Percentiles rank a stretch among this genome's conserved stretches.
Conservation (phyloP, 2,888 invertebrate species). For the Drosophila paucipuncta region DNA sequence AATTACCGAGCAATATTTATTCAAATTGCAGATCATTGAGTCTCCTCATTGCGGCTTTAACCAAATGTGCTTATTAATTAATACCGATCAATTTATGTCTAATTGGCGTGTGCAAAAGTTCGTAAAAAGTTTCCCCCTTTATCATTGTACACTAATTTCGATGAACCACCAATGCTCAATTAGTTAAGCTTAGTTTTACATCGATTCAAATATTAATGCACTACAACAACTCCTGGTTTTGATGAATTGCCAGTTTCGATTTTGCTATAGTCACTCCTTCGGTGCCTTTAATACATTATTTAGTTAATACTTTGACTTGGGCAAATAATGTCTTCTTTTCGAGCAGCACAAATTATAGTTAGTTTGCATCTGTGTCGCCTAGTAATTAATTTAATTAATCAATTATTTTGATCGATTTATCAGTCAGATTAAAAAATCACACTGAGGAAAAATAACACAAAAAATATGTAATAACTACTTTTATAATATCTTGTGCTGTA, state of each 20-base stretch:
- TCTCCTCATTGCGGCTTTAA: slow-evolving; percentile 20
- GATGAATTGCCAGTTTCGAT: not conserved
- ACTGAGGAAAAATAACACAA: not conserved
- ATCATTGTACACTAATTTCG: not conserved
- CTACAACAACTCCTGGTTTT: not conserved
- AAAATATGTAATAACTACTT: too few relatives aligned
- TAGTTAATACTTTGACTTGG: slow-evolving; percentile 4
- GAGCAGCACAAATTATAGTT: slow-evolving; percentile 7
- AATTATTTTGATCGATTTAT: slow-evolving; percentile 12
- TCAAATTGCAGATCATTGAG: slow-evolving; percentile 60
- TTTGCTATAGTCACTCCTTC: not conserved
- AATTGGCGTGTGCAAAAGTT: slow-evolving; percentile 56
- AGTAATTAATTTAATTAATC: slow-evolving; percentile 30
- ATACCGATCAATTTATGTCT: slow-evolving; percentile 64
- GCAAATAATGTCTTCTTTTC: slow-evolving; percentile 3
- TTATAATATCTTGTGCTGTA: too few relatives aligned
- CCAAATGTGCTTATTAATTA: slow-evolving; percentile 66
- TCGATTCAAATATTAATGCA: slow-evolving; percentile 23
- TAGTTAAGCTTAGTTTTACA: slow-evolving; percentile 20
- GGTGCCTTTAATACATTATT: slow-evolving; percentile 37
- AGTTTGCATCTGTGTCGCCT: not conserved
- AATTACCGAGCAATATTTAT: slow-evolving; percentile 60
- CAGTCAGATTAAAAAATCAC: not conserved
- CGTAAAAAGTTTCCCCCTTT: not conserved
- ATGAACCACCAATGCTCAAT: slow-evolving; percentile 4